These are phyloP conservation scores for Dascillus cervinus DNA, from an alignment of 2,888 invertebrate genomes.

Conservation along the genomic window DNA sequence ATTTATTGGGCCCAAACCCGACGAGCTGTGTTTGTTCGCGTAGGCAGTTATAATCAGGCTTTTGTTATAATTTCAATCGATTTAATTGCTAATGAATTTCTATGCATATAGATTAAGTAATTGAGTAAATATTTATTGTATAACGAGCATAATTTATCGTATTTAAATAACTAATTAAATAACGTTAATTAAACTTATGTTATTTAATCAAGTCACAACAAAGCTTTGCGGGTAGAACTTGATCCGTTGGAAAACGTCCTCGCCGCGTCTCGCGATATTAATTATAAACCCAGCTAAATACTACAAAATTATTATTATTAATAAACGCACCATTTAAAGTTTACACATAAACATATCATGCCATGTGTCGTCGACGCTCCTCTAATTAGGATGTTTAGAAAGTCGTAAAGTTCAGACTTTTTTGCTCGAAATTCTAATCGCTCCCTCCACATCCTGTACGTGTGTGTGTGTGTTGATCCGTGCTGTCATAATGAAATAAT, in stretches of 20 bases:
- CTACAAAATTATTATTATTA: too few relatives aligned
- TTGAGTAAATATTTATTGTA: constrained; percentile 12
- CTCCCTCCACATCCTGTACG: constrained; percentile 17
- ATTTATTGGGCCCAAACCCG: too few relatives aligned
- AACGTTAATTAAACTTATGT: too few relatives aligned
- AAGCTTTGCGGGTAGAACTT: too few relatives aligned
- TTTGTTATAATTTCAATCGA: constrained; percentile 14
- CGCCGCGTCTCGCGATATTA: too few relatives aligned
- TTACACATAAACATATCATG: too few relatives aligned
- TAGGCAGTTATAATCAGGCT: too few relatives aligned
- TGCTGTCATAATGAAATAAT: constrained; percentile 16
- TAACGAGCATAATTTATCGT: constrained; percentile 14
- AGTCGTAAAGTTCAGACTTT: constrained; percentile 13
- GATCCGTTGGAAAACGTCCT: too few relatives aligned
- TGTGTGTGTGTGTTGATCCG: neutral
- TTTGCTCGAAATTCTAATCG: constrained; percentile 12
- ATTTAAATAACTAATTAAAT: constrained; percentile 15
- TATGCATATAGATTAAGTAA: constrained; percentile 15
- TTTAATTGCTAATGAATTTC: constrained; percentile 13
- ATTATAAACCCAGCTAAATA: too few relatives aligned
- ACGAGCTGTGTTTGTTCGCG: too few relatives aligned
- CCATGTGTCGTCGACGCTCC: constrained; percentile 16
- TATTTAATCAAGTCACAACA: too few relatives aligned
- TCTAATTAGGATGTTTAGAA: constrained; percentile 21
- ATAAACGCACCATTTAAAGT: too few relatives aligned